Evolutionary conservation across 2,113 vertebrate genomes (phyloP).

Genomic region (Casuarius casuarius): DNA sequence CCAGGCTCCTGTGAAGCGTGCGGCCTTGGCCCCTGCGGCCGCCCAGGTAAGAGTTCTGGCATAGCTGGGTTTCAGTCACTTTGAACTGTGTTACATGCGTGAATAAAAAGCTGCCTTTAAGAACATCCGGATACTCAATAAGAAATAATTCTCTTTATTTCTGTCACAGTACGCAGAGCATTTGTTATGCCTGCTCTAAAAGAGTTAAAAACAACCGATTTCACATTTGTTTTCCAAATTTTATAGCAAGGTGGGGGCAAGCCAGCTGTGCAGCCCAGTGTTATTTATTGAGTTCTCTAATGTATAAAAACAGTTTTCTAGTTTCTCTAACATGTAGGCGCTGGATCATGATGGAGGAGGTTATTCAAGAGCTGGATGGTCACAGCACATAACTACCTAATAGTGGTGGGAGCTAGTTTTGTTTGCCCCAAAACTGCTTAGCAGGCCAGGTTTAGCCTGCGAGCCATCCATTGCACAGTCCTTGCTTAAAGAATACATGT

Average conservation of each 20-base stretch:
- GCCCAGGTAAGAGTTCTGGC: neutral
- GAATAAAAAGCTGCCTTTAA: rapidly evolving
- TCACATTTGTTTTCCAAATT: neutral
- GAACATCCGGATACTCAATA: rapidly evolving
- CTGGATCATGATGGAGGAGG: no score
- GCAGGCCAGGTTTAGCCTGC: no score
- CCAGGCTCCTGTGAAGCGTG: rapidly evolving
- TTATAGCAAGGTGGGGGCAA: neutral
- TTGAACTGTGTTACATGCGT: neutral
- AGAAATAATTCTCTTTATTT: neutral
- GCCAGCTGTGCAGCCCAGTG: no score
- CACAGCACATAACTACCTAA: no score
- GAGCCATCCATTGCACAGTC: no score
- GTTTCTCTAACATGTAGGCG: no score
- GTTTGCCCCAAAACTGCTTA: no score
- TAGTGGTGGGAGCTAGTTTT: no score
- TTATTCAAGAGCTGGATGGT: no score
- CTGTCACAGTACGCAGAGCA: rapidly evolving
- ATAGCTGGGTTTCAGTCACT: neutral
- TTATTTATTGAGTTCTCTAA: no score
- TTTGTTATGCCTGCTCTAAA: neutral
- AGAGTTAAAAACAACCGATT: neutral
- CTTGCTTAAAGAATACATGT: no score
- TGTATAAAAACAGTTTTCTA: no score
- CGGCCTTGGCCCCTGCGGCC: rapidly evolving